Base-by-base conservation (phyloP, 2,888 invertebrate genomes). In the Lithosia quadra region DNA sequence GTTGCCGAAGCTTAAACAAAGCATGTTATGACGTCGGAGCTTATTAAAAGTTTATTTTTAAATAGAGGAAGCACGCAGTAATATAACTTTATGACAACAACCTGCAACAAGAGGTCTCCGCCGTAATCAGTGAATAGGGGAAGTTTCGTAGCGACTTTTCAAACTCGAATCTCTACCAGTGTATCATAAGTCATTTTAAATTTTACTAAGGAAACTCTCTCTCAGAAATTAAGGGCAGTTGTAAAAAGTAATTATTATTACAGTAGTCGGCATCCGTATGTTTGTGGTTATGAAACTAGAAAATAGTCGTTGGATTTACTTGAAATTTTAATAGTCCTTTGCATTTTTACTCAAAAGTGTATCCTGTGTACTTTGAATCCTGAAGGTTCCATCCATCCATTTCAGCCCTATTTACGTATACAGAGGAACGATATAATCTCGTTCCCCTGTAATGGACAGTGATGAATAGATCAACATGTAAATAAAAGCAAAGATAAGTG, bases 81-180 rank as follows among this genome's bases (percentile, higher is more conserved):
- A 83, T 84, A 56, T 84, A 86, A 88, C 81, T 89, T 88, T 82
- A 84, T 82, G 84, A 87, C 84, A 88, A 87, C 85, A 88, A 80
- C 78, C 81, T 79, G 83, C 75, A 80, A 74, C 76, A 69, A 74
- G 80, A 83, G 79, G 80, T 78, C 77, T 75, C 76, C 71, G 81
- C 82, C 76, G 73, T 86, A 86, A 85, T 85, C 79, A 87, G 78
- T 80, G 77, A 82, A 80, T 81, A 78, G 81, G 73, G 75, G 64
- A 80, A 81, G 72, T 82, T 83, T 69, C 69, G 67, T 67, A 73
- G 68, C 67, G 73, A 77, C 72, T 79, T 73, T 34, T 22, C 62
- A 55, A 67, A 73, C 65, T 72, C 59, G 64, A 63, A 70, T 74
- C 71, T 73, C 65, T 63, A 62, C 69, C 55, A 62, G 68, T 71